Evolutionary conservation across 2,888 invertebrate genomes (phyloP), one percentile per base, ranked within the genome.

Genomic region (Baronia brevicornis): DNA sequence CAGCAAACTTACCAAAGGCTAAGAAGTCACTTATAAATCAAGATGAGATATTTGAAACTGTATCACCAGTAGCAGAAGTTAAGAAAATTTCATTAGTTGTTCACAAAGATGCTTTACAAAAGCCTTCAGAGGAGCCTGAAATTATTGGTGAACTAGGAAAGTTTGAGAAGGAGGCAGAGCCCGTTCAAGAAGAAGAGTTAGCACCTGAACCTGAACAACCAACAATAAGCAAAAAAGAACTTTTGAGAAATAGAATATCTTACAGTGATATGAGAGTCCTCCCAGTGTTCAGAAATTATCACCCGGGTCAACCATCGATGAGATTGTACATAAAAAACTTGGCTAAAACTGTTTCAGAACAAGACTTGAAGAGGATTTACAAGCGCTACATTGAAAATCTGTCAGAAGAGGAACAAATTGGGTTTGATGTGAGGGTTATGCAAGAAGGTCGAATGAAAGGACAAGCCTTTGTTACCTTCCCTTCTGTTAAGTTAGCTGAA

Each of bases 371-470:
- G 48, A 87, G 87, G 44, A 90, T 97, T 43, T 97, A 90, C 62
- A 89, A 88, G 37, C 84, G 90, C 29, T 96, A 91, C 57, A 60
- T 80, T 2, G 59, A 75, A 38, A 57, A 66, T 21, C 51, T 73
- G 30, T 52, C 68, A 10, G 70, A 70, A 35, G 71, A 79, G 25
- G 75, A 85, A 28, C 63, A 73, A 5, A 77, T 77, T 38, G 79
- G 80, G 23, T 87, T 89, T 68, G 87, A 88, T 65, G 89, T 97
- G 3, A 87, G 93, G 48, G 86, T 96, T 6, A 95, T 97, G 96
- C 93, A 94, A 60, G 94, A 95, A 68, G 97, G 97, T 1, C 87
- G 95, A 56, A 97, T 97, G 97, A 97, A 96, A 71, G 97, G 97
- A 0, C 97, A 97, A 73, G 96, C 95, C 1, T 97, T 97, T 85